A percentile compares a stretch with the other conserved stretches of the same genome.
Evolutionary conservation across 1,140 invertebrate genomes (phyloP).

Genomic region (Cotesia vestalis): DNA sequence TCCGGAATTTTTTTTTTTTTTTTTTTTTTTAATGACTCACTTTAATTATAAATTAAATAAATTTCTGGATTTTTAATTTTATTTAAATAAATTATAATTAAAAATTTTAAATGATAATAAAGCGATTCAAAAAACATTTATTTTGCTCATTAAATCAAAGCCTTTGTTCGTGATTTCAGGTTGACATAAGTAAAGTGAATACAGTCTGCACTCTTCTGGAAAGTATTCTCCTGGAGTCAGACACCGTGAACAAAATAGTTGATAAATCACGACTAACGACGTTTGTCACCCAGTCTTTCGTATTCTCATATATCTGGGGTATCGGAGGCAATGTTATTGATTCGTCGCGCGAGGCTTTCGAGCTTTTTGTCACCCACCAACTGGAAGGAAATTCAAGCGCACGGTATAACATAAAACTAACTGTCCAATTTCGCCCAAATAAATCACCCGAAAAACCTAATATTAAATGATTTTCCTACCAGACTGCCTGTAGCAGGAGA

Average conservation of each 20-base stretch:
- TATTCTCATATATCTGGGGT: slow-evolving; percentile 82
- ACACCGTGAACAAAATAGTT: slow-evolving; percentile 62
- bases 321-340: slow-evolving; percentile 84
- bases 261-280: slow-evolving; percentile 69
- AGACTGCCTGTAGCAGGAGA: slow-evolving; percentile 71
- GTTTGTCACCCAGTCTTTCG: slow-evolving; percentile 76
- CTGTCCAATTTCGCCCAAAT: neutral
- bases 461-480: slow-evolving; percentile 3
- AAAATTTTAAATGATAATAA: too few species aligned
- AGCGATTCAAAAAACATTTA: too few species aligned
- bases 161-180: slow-evolving; percentile 63
- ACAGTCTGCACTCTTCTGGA: slow-evolving; percentile 79
- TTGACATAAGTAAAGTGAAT: slow-evolving; percentile 81
- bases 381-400: slow-evolving; percentile 76
- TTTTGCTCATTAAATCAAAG: slow-evolving; percentile 35
- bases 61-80: too few species aligned
- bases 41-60: too few species aligned
- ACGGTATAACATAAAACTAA: slow-evolving; percentile 51
- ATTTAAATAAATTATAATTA: too few species aligned
- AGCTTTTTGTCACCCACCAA: slow-evolving; percentile 73
- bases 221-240: slow-evolving; percentile 69
- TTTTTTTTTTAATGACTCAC: neutral
- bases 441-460: neutral
- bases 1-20: too few species aligned
- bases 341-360: slow-evolving; percentile 73